Base-by-base conservation (phyloP, 2,113 vertebrate species). In the Eclectus roratus region DNA sequence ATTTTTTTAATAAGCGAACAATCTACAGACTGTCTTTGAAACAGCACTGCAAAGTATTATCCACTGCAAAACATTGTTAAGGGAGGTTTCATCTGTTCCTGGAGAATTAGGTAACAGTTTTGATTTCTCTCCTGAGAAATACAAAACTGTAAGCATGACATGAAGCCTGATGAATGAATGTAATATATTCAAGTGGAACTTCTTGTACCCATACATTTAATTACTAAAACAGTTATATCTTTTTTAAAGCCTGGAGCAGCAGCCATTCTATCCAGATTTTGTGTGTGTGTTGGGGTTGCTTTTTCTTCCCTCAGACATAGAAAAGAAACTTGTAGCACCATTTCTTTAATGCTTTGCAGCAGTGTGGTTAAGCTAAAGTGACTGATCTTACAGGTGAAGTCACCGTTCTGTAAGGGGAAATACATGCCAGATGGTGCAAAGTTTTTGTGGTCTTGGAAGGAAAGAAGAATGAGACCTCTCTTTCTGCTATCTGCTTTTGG, bases 101-200 rank as follows among this genome's bases (percentile, higher is more conserved):
- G 47, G 61, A 50, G 41, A 89, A 94, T 80, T 80, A 55, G 73
- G 20, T 68, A 93, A 85, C 52, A 64, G 39, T 39, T 79, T 44
- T 29, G 56, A 94, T 79, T 85, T 93, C 81, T 44, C 81, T 85
- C 90, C 27, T 56, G 85, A 79, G 88, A 93, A n/a, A 69, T 23
- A 82, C 70, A 94, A 91, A 94, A 85, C 20, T 1, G 1, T 61
- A 88, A 64, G 70, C 60, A n/a, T 55, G 74, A 85, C 49, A 61
- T 37, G 33, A 80, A 85, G 71, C 31, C 52, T 69, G 49, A 29
- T 73, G 74, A 65, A 81, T 37, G 18, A 87, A 77, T 29, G 49
- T n/a, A 82, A 69, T 69, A 52, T 25, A 72, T 61, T 82, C 41
- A 69, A 44, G 63, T 6, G 85, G 63, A 89, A 89, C 52, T 76